phyloP scores from a whole-genome alignment of 2,797 vertebrate genomes.

The Acanthiza pusilla region DNA sequence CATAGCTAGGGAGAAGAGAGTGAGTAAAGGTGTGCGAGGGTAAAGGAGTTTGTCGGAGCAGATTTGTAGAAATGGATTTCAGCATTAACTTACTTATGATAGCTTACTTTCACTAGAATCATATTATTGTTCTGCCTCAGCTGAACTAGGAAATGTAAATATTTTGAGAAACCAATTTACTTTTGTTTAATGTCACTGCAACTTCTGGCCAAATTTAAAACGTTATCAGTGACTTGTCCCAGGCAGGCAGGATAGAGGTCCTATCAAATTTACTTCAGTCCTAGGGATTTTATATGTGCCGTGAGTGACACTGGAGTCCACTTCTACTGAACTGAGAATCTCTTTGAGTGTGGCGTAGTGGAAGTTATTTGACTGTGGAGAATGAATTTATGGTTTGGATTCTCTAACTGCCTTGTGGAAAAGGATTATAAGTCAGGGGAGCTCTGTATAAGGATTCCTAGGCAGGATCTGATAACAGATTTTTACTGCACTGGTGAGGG shows the following conservation, averaged over 20 bases:
- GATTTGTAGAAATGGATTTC: not conserved
- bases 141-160: not conserved
- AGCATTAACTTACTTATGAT: not conserved
- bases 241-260: not conserved
- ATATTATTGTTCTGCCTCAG: not conserved
- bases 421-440: not conserved
- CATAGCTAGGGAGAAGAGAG: not conserved
- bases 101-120: not conserved
- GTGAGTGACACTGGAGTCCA: not conserved
- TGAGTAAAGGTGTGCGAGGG: not conserved
- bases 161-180: not conserved
- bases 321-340: not conserved
- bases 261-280: not conserved
- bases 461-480: not conserved
- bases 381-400: not conserved
- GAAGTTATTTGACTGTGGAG: not conserved
- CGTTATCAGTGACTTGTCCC: not conserved
- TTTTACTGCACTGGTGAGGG: not conserved
- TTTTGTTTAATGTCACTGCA: not conserved
- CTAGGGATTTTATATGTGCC: not conserved
- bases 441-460: not conserved
- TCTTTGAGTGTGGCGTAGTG: not conserved
- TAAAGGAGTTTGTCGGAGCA: not conserved
- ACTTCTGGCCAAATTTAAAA: not conserved
- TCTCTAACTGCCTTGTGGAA: not conserved